Conservation (phyloP, 2,113 vertebrate genomes). For the Holacanthus passer region DNA sequence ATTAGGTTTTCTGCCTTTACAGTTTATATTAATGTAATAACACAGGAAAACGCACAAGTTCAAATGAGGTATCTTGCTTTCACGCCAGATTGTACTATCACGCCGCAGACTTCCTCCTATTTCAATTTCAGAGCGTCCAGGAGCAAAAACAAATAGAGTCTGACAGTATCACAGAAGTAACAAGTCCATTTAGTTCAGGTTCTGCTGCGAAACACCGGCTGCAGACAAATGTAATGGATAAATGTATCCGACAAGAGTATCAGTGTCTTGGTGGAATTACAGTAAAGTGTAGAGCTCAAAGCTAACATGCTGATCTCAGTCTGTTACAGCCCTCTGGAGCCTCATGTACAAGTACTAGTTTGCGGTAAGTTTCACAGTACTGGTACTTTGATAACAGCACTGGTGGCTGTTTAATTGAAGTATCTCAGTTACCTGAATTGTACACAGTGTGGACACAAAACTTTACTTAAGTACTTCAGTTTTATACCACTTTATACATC, state of each 20-base stretch:
- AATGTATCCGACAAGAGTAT: neutral
- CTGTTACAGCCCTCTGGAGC: neutral
- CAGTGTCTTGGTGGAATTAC: neutral
- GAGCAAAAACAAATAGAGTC: neutral
- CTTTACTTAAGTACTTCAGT: neutral
- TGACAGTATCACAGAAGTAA: neutral
- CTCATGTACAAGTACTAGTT: neutral
- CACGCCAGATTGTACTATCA: neutral
- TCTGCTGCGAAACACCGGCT: neutral
- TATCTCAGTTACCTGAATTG: neutral
- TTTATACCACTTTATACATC: neutral
- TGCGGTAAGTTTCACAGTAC: neutral
- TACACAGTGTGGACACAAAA: neutral
- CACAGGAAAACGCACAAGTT: neutral
- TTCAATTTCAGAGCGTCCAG: conserved; percentile 4
- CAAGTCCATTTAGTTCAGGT: conserved; percentile 16
- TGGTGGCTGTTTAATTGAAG: neutral
- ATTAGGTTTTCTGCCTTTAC: neutral
- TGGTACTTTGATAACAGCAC: neutral
- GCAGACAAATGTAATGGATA: conserved; percentile 12
- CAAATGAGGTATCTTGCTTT: neutral
- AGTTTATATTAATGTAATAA: neutral
- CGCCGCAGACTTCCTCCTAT: neutral
- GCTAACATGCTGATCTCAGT: neutral
- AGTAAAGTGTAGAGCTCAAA: neutral